A percentile compares a stretch with the other conserved stretches of the same genome.
Conservation (phyloP, 1,140 invertebrate genomes). For the Pseudobourletiella spinata region DNA sequence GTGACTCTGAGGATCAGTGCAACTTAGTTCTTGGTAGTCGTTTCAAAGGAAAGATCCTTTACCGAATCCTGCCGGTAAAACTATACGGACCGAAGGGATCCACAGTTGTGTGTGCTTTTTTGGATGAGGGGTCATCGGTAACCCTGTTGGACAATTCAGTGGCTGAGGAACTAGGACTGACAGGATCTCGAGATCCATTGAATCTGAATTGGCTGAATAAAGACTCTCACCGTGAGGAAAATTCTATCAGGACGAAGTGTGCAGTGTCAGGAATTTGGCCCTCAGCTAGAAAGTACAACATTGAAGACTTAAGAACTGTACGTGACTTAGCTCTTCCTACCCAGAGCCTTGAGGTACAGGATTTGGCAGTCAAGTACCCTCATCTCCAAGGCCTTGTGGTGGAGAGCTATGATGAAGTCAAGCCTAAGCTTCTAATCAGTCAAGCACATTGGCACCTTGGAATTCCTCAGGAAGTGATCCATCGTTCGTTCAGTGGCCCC, state of each 20-base stretch:
- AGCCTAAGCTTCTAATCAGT: background rate
- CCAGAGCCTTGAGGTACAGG: background rate
- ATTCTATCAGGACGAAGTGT: no score
- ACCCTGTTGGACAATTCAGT: background rate
- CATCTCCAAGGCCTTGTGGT: background rate
- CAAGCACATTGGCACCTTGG: background rate
- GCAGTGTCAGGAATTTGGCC: background rate
- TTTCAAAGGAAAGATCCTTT: background rate
- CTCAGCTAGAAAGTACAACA: background rate
- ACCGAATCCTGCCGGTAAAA: background rate
- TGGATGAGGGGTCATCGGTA: background rate
- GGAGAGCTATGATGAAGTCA: background rate
- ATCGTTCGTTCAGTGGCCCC: background rate
- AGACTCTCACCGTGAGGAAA: no score
- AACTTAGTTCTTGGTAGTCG: background rate
- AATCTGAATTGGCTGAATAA: background rate
- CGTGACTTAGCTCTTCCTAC: background rate
- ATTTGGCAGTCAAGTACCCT: background rate
- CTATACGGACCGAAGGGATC: background rate
- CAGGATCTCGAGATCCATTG: background rate
- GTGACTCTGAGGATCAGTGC: no score
- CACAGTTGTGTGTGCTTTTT: background rate
- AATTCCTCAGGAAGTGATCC: background rate
- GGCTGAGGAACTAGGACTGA: background rate
- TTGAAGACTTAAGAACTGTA: background rate